Percentiles rank a stretch among this genome's conserved stretches.
Evolutionary conservation across 92 coral and sea anemone genomes (phyloP).

Genomic region (Micromussa lordhowensis): DNA sequence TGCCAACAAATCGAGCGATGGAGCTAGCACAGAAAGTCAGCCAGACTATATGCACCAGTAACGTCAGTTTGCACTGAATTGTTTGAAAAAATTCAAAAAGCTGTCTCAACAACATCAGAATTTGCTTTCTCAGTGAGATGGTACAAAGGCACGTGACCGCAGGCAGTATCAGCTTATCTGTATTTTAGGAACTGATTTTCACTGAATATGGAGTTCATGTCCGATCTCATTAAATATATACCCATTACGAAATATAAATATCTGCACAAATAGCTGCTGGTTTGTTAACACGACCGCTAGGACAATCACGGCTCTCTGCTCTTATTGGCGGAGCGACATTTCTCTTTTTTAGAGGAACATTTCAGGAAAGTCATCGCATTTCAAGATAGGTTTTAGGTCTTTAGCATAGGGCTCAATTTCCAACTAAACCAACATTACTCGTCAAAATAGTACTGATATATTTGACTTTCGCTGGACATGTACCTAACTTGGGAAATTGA

Average conservation of each 20-base stretch:
- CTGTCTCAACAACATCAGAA: background rate
- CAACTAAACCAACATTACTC: background rate
- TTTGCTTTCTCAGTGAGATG: background rate
- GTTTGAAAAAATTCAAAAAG: background rate
- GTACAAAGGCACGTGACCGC: conserved; percentile 4
- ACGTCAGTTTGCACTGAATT: background rate
- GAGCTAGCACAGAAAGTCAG: background rate
- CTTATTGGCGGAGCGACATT: background rate
- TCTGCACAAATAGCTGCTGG: background rate
- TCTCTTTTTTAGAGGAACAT: background rate
- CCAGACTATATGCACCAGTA: background rate
- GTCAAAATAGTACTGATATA: background rate
- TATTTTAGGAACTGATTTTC: conserved; percentile 9
- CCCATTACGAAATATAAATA: conserved; percentile 3
- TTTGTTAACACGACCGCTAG: background rate
- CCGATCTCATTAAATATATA: conserved; percentile 40
- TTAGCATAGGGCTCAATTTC: background rate
- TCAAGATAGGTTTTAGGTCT: background rate
- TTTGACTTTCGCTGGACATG: background rate
- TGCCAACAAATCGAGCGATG: conserved; percentile 2
- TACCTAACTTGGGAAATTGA: background rate
- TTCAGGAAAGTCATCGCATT: background rate
- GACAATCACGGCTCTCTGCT: background rate
- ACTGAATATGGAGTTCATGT: conserved; percentile 4
- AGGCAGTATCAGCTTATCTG: background rate